Conservation (phyloP, 2,113 vertebrate species). For the Falcunculus frontatus region DNA sequence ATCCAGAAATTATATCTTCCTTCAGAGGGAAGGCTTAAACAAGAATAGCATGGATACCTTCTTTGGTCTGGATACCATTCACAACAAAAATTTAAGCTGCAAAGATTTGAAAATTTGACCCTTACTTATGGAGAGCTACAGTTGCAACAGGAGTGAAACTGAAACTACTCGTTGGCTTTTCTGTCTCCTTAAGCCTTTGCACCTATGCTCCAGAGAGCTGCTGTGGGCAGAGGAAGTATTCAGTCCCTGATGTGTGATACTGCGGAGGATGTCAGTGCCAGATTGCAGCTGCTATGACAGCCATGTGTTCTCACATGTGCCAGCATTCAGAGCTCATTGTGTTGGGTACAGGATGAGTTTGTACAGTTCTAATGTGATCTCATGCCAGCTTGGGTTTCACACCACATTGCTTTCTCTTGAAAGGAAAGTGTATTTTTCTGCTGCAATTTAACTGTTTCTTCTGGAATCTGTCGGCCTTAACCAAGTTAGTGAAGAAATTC, state of each 20-base stretch:
- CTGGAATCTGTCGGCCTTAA: neutral
- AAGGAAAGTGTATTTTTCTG: neutral
- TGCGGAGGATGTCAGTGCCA: neutral
- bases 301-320: accelerated
- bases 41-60: accelerated
- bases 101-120: neutral
- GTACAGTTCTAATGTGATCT: neutral
- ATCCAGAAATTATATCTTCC: neutral
- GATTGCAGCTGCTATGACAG: neutral
- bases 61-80: neutral
- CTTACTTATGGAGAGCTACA: neutral
- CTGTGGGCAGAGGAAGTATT: neutral
- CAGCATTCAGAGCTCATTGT: neutral
- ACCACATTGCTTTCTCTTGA: neutral
- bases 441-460: neutral
- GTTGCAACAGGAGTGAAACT: neutral
- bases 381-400: neutral
- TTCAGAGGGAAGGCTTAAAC: neutral
- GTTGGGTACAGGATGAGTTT: neutral
- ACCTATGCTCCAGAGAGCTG: accelerated
- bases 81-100: neutral
- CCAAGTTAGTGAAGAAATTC: neutral
- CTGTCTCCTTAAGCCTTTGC: neutral
- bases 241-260: neutral
- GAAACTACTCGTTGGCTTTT: neutral